phyloP scores from a whole-genome alignment of 2,113 vertebrate genomes.

The Thomomys bottae region DNA sequence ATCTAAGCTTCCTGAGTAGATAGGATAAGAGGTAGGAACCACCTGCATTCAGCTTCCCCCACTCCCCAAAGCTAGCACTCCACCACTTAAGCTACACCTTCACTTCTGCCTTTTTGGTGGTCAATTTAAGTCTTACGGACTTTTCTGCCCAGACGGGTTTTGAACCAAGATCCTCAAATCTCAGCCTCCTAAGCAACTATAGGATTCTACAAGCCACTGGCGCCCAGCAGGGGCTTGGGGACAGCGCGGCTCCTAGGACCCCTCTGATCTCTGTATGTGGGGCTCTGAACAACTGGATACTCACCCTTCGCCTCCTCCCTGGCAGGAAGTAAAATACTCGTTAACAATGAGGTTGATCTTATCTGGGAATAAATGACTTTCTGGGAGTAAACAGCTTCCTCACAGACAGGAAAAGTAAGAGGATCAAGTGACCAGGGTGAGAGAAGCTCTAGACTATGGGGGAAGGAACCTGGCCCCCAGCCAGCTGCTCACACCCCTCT shows the following conservation, averaged over 20 bases:
- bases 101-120: too few relatives aligned
- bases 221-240: background rate
- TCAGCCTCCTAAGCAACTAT: too few relatives aligned
- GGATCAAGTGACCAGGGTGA: slow-evolving; percentile 6
- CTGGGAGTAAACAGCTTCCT: slow-evolving; percentile 69
- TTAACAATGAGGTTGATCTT: slow-evolving; percentile 67
- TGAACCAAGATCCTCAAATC: too few relatives aligned
- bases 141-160: too few relatives aligned
- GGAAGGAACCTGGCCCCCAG: background rate
- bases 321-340: slow-evolving; percentile 48
- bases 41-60: too few relatives aligned
- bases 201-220: too few relatives aligned
- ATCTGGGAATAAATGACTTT: slow-evolving; percentile 66
- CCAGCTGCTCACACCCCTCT: background rate
- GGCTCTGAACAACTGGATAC: background rate
- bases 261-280: background rate
- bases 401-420: slow-evolving; percentile 53
- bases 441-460: background rate
- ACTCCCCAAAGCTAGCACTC: too few relatives aligned
- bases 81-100: too few relatives aligned
- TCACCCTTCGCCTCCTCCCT: background rate
- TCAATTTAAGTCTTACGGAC: too few relatives aligned
- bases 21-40: too few relatives aligned
- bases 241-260: background rate
- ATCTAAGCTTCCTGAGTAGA: too few relatives aligned